These are phyloP conservation scores for Smithornis capensis DNA, from an alignment of 2,113 vertebrate species.

Conservation along the genomic window DNA sequence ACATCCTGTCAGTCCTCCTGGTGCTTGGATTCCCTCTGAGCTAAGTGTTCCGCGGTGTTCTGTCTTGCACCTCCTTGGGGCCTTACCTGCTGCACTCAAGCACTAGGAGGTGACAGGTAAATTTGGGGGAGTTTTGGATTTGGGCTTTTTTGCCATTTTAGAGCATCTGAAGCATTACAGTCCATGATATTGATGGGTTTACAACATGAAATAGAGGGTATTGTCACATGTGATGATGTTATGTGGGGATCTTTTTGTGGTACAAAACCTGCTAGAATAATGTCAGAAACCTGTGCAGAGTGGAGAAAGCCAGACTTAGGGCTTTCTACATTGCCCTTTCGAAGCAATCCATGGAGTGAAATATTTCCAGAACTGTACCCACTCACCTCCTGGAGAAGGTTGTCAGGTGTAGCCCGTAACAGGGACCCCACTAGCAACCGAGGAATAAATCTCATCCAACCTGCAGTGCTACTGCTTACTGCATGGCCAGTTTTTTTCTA, in stretches of 20 bases:
- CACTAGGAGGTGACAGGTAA: neutral
- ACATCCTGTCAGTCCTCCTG: neutral
- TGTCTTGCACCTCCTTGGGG: rapidly evolving
- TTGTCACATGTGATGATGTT: neutral
- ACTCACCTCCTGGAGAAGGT: neutral
- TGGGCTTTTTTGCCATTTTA: neutral
- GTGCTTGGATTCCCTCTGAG: neutral
- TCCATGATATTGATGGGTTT: neutral
- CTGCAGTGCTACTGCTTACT: neutral
- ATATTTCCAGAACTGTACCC: neutral
- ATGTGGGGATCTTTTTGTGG: neutral
- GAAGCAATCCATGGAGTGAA: neutral
- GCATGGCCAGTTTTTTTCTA: neutral
- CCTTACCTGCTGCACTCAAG: neutral
- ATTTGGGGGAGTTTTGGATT: neutral
- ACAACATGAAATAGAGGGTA: neutral
- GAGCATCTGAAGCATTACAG: neutral
- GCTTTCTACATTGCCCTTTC: neutral
- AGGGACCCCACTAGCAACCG: neutral
- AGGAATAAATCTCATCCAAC: neutral
- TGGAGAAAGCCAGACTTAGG: neutral
- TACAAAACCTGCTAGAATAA: neutral
- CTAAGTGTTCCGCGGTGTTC: neutral
- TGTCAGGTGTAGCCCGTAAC: neutral
- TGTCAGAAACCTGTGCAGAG: neutral